phyloP scores from a whole-genome alignment of 1,140 invertebrate genomes.

The Drosophila serrata region DNA sequence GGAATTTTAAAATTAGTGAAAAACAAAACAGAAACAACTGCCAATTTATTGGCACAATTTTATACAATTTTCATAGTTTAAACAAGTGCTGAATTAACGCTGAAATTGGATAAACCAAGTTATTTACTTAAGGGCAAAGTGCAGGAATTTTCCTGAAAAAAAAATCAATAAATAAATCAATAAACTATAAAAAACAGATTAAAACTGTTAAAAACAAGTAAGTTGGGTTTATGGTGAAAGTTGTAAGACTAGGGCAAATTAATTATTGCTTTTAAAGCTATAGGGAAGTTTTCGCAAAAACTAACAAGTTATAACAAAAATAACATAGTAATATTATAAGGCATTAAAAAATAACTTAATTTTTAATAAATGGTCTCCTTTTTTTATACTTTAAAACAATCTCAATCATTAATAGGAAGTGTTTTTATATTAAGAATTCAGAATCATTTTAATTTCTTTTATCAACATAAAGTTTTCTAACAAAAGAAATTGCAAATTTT shows the following conservation, averaged over 20 bases:
- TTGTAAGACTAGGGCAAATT: background rate
- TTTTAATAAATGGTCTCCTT: too few relatives aligned
- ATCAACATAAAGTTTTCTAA: too few relatives aligned
- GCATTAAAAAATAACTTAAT: too few relatives aligned
- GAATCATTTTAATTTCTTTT: too few relatives aligned
- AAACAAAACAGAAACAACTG: constrained; percentile 56
- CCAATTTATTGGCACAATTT: constrained; percentile 44
- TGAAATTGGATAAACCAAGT: background rate
- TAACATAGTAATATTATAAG: too few relatives aligned
- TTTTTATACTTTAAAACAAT: too few relatives aligned
- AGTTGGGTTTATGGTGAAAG: background rate
- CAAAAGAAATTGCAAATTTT: too few relatives aligned
- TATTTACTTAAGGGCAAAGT: constrained; percentile 24
- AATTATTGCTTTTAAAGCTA: background rate
- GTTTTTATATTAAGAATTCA: too few relatives aligned
- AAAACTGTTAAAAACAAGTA: constrained; percentile 5
- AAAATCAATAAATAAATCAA: background rate
- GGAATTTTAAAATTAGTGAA: constrained; percentile 5
- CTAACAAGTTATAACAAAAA: accelerated
- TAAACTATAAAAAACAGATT: background rate
- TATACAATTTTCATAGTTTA: constrained; percentile 2
- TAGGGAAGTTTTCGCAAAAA: background rate
- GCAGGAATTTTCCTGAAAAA: background rate
- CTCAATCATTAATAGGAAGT: too few relatives aligned
- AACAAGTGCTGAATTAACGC: constrained; percentile 20